Base-by-base conservation (phyloP, 2,113 vertebrate genomes). In the Gymnorhina tibicen region DNA sequence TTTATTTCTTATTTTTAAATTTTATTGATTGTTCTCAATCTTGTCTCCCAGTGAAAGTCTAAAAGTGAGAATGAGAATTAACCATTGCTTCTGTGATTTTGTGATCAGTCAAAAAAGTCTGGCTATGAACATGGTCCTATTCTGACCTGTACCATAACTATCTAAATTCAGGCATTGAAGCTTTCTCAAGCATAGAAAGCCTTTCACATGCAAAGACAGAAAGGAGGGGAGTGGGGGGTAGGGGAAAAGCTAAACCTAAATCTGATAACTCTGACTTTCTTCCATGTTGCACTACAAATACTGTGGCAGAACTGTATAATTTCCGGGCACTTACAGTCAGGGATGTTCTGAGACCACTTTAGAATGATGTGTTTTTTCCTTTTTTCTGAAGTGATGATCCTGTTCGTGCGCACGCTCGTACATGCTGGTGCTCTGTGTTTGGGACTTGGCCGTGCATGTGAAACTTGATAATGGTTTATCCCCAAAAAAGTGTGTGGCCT, bases 301-400 rank as follows among this genome's bases (percentile, higher is more conserved):
- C 47, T 47, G 47, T 60, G 44, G 15, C n/a, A 87, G 66, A 77
- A 66, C 9, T 21, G 22, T 47, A 26, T 52, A 0, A 4, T 63
- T 93, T 67, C 47, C 18, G 12, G 47, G 33, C 20, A 77, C 16
- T 60, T 66, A 18, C 21, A 74, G 11, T 5, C 26, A 5, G 37
- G 32, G 58, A 18, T 41, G 46, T 68, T 80, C n/a, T 46, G 50
- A 69, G 46, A 20, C 27, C 35, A 26, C 46, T 42, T 84, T 4
- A 55, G 42, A 77, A 58, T 14, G 16, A 19, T 0, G 5, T 2
- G 3, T 1, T 7, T 76, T 42, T 53, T 8, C 10, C 6, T 37
- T 86, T 52, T 60, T 68, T 30, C 35, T 59, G 91, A 74, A 64
- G 16, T 75, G 20, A 9, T 41, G 20, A 4, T 78, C 23, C 11